phyloP scores from a whole-genome alignment of 2,888 invertebrate species.

The Alentia gelatinosa region DNA sequence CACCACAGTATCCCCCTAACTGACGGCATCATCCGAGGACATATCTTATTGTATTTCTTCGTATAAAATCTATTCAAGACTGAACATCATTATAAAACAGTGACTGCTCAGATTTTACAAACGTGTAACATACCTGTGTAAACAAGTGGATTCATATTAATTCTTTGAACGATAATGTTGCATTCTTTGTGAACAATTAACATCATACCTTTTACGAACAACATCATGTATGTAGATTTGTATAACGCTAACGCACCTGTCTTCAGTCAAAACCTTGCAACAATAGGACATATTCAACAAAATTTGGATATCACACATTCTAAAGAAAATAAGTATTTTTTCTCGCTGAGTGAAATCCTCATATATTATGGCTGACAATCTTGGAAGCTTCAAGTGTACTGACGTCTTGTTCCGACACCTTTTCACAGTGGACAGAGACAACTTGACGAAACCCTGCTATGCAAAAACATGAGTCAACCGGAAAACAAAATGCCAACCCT shows the following conservation, averaged over 20 bases:
- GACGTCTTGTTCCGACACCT: too few relatives aligned
- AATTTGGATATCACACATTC: not conserved
- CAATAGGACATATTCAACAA: slow-evolving; percentile 7
- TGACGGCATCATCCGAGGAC: too few relatives aligned
- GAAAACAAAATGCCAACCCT: too few relatives aligned
- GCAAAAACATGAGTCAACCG: too few relatives aligned
- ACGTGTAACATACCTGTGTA: not conserved
- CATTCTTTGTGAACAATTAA: slow-evolving; percentile 35
- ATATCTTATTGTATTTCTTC: too few relatives aligned
- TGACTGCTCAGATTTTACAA: not conserved
- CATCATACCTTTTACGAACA: not conserved
- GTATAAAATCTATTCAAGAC: not conserved
- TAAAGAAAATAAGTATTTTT: not conserved
- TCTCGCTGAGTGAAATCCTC: not conserved
- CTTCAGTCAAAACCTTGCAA: not conserved
- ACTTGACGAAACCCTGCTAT: too few relatives aligned
- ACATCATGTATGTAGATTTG: not conserved
- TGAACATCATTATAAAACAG: not conserved
- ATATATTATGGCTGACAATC: not conserved
- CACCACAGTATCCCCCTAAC: too few relatives aligned
- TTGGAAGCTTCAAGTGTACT: not conserved
- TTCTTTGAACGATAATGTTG: not conserved
- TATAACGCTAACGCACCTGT: not conserved
- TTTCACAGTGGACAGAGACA: too few relatives aligned
- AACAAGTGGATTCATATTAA: not conserved